Evolutionary conservation across 2,797 vertebrate species (phyloP).

Genomic region (Ceyx erithaca): DNA sequence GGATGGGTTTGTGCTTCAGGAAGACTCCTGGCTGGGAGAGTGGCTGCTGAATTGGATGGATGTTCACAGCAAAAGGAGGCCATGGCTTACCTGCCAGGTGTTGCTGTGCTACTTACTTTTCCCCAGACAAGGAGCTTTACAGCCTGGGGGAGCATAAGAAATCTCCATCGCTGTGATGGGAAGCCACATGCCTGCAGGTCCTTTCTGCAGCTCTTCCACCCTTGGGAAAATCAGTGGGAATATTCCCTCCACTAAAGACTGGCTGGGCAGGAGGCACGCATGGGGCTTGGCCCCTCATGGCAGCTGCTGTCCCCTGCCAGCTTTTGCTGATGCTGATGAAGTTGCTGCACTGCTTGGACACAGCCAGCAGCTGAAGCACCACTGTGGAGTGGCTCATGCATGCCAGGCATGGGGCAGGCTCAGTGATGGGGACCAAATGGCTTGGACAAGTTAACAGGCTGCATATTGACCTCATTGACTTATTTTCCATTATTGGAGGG

Average conservation of each 20-base stretch:
- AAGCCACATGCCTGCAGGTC: fast-evolving
- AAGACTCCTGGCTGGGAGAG: background rate
- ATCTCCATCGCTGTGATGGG: background rate
- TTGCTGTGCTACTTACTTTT: background rate
- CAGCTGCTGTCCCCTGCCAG: background rate
- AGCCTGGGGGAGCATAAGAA: background rate
- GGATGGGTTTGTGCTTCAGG: background rate
- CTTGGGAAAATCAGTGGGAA: background rate
- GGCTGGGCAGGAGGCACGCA: background rate
- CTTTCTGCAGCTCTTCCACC: background rate
- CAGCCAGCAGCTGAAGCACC: background rate
- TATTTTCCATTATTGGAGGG: background rate
- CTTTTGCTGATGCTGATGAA: fast-evolving
- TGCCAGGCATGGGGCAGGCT: background rate
- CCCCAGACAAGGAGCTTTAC: background rate
- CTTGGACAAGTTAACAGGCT: background rate
- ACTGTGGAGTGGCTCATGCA: fast-evolving
- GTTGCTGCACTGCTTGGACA: background rate
- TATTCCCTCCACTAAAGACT: background rate
- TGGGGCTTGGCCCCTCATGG: background rate
- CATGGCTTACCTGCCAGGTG: fast-evolving
- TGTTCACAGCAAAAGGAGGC: background rate
- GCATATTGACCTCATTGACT: background rate
- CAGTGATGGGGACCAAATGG: fast-evolving
- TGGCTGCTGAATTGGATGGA: background rate